Percentiles rank a stretch among this genome's conserved stretches.
phyloP scores from a whole-genome alignment of 2,797 vertebrate genomes.

The Aphelocoma californica region DNA sequence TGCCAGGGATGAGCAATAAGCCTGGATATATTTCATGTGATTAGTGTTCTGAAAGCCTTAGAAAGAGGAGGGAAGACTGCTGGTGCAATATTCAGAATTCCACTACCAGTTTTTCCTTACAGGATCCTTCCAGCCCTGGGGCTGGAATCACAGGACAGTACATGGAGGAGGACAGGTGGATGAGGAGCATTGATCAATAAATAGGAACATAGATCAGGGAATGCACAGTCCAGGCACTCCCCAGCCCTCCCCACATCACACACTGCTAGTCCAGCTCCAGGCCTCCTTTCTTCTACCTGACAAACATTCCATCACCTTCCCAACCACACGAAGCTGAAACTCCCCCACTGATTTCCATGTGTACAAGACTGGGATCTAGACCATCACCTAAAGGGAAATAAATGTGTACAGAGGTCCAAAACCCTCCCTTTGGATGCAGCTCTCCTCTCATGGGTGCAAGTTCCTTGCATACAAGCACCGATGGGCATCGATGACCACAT shows the following conservation, averaged over 20 bases:
- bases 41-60: not conserved
- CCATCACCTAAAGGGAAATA: not conserved
- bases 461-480: not conserved
- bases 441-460: not conserved
- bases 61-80: not conserved
- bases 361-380: not conserved
- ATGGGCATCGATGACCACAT: not conserved
- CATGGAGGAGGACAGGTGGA: not conserved
- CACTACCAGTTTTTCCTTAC: not conserved
- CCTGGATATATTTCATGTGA: not conserved
- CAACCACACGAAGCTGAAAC: not conserved
- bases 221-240: accelerated
- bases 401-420: not conserved
- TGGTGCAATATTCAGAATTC: not conserved
- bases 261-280: not conserved
- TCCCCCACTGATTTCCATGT: not conserved
- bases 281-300: not conserved
- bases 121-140: not conserved
- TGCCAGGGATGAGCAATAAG: not conserved
- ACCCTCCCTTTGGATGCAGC: not conserved
- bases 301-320: not conserved
- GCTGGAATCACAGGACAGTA: not conserved
- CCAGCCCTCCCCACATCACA: not conserved
- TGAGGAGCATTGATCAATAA: not conserved
- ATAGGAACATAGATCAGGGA: not conserved